These are phyloP conservation scores for Graptemys geographica DNA, from an alignment of 2,797 vertebrate species.

Conservation along the genomic window DNA sequence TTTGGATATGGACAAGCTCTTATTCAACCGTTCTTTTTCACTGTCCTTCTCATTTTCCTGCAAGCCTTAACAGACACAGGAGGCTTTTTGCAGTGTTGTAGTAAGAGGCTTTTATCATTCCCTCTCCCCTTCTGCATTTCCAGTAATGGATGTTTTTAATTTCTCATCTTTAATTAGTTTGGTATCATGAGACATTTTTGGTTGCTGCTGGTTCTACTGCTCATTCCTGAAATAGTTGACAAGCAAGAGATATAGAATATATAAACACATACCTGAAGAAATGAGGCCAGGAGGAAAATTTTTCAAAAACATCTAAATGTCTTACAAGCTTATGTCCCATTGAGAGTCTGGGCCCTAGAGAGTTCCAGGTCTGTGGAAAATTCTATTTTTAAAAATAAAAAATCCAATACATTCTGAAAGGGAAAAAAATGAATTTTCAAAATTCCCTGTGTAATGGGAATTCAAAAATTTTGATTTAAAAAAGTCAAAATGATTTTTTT, in stretches of 20 bases:
- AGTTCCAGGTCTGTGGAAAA: not conserved
- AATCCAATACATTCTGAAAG: not conserved
- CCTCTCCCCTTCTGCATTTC: not conserved
- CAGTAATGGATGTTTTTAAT: not conserved
- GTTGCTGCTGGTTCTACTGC: rapidly evolving
- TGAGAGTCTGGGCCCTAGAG: not conserved
- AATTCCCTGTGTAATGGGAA: not conserved
- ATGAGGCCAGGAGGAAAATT: not conserved
- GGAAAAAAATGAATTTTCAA: not conserved
- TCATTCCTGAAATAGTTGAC: not conserved
- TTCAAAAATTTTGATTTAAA: not conserved
- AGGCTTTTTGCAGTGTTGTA: not conserved
- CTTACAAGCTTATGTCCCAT: not conserved
- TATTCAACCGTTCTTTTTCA: not conserved
- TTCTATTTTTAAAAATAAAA: not conserved
- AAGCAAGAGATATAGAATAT: not conserved
- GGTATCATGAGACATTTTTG: not conserved
- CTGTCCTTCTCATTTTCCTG: not conserved
- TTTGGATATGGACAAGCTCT: not conserved
- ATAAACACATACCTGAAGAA: not conserved
- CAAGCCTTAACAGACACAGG: not conserved
- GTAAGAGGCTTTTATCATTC: not conserved
- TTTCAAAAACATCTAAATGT: not conserved
- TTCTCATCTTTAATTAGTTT: not conserved
- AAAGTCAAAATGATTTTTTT: not conserved